Evolutionary conservation across 1,140 invertebrate genomes (phyloP).

Genomic region (Glossosoma conforme): DNA sequence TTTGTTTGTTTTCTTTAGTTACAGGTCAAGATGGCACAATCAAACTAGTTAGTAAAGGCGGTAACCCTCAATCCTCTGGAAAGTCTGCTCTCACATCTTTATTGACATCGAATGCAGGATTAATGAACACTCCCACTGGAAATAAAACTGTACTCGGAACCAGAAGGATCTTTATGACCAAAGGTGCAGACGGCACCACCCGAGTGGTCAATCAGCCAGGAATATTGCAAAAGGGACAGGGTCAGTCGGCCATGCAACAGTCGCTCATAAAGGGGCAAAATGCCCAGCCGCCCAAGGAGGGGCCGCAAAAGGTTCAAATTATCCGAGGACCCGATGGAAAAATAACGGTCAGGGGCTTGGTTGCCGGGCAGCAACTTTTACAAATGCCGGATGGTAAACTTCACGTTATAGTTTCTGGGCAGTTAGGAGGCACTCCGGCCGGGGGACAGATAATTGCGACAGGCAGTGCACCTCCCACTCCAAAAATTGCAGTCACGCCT

Average conservation of each 20-base stretch:
- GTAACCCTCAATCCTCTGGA: slow-evolving; percentile 50
- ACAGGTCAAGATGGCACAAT: slow-evolving; percentile 51
- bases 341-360: slow-evolving; percentile 82
- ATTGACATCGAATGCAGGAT: slow-evolving; percentile 48
- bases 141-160: slow-evolving; percentile 65
- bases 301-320: slow-evolving; percentile 82
- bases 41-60: slow-evolving; percentile 58
- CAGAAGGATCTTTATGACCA: slow-evolving; percentile 74
- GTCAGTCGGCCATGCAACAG: slow-evolving; percentile 29
- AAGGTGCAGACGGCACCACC: slow-evolving; percentile 72
- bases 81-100: slow-evolving; percentile 67
- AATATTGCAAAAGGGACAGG: slow-evolving; percentile 32
- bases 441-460: slow-evolving; percentile 29
- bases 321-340: slow-evolving; percentile 85
- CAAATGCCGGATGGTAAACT: slow-evolving; percentile 91
- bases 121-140: slow-evolving; percentile 48
- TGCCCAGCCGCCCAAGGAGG: slow-evolving; percentile 41
- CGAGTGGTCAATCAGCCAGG: slow-evolving; percentile 61
- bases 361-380: slow-evolving; percentile 90
- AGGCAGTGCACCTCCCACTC: slow-evolving; percentile 22
- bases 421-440: slow-evolving; percentile 33
- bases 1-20: slow-evolving; percentile 29
- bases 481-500: slow-evolving; percentile 25
- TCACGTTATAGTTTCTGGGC: slow-evolving; percentile 65
- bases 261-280: slow-evolving; percentile 34